Evolutionary conservation across 2,113 vertebrate genomes (phyloP).

Genomic region (Corythoichthys haematopterus): DNA sequence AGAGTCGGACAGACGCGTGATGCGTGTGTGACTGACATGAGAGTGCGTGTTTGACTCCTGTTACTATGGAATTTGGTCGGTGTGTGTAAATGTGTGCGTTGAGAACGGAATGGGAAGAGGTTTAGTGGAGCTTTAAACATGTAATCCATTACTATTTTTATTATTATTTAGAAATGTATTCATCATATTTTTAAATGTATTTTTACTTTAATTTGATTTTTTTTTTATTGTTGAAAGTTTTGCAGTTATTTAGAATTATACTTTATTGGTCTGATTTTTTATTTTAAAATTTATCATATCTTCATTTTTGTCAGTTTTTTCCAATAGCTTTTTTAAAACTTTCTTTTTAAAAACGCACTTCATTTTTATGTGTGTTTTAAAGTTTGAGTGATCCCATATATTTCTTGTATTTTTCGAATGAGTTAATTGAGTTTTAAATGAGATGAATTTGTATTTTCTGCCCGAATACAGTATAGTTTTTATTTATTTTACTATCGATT

Average conservation of each 20-base stretch:
- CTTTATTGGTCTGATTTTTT: neutral
- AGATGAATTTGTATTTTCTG: too few species aligned
- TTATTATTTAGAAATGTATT: neutral
- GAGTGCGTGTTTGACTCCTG: slow-evolving; percentile 21
- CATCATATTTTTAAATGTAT: neutral
- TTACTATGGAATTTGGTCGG: neutral
- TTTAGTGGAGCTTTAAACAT: neutral
- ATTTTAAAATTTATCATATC: neutral
- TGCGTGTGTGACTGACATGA: slow-evolving; percentile 28
- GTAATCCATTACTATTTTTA: neutral
- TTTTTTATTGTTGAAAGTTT: neutral
- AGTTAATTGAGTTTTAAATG: too few species aligned
- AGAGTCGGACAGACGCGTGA: slow-evolving; percentile 29
- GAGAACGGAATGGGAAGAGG: neutral
- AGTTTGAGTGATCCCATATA: too few species aligned
- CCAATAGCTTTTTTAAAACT: too few species aligned
- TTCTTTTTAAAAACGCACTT: too few species aligned
- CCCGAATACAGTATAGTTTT: too few species aligned
- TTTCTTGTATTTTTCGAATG: too few species aligned
- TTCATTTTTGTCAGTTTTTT: neutral
- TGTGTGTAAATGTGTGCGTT: neutral
- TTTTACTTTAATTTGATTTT: neutral
- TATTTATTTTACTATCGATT: too few species aligned
- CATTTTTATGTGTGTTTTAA: too few species aligned
- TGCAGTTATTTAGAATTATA: neutral